Conservation (phyloP, 2,888 invertebrate genomes). For the Temnothorax rugatulus region DNA sequence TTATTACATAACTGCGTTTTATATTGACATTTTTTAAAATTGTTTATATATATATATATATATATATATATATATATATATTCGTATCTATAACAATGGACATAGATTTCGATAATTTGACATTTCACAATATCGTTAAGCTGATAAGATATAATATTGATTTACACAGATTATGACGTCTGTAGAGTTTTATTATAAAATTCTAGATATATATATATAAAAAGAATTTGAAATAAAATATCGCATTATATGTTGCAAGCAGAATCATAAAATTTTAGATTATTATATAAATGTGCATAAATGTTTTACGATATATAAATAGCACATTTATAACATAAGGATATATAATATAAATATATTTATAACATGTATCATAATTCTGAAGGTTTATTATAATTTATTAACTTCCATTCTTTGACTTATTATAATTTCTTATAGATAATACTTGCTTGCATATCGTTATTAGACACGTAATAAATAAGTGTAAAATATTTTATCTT, state of each 20-base stretch:
- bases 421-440: no score
- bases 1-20: no score
- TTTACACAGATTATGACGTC: neutral
- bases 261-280: neutral
- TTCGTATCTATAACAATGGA: neutral
- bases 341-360: no score
- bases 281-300: neutral
- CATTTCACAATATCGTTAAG: neutral
- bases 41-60: no score
- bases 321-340: neutral
- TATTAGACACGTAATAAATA: no score
- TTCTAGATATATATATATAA: neutral
- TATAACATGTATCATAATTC: no score
- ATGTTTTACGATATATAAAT: neutral
- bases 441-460: no score
- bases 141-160: slow-evolving; percentile 8
- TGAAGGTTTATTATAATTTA: no score
- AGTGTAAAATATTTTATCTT: neutral
- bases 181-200: neutral
- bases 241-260: neutral
- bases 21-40: no score
- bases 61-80: no score
- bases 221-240: neutral
- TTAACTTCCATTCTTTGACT: no score
- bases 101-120: neutral